Percentiles rank a stretch among this genome's conserved stretches.
Conservation (phyloP, 1,140 invertebrate species). For the Ditylenchus dipsaci region DNA sequence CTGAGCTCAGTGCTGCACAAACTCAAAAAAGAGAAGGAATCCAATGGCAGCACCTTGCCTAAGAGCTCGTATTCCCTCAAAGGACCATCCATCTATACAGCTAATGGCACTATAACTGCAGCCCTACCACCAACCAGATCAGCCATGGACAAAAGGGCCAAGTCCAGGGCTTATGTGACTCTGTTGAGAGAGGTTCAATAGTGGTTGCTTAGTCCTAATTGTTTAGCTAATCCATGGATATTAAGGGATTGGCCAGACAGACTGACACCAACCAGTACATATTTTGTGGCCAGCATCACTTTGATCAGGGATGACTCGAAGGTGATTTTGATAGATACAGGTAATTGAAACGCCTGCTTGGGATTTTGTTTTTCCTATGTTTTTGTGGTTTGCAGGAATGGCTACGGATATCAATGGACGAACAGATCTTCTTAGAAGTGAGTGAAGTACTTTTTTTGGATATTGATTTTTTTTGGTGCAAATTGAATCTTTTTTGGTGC, state of each 20-base stretch:
- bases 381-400: constrained; percentile 20
- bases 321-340: constrained; percentile 52
- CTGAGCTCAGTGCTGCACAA: neutral
- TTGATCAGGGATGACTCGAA: constrained; percentile 46
- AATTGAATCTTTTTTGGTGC: no score
- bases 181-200: constrained; percentile 4
- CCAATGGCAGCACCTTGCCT: neutral
- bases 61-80: neutral
- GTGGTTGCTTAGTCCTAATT: neutral
- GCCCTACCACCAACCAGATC: neutral
- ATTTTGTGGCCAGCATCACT: constrained; percentile 56
- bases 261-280: constrained; percentile 34
- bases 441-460: no score
- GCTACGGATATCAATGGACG: constrained; percentile 55
- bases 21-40: neutral
- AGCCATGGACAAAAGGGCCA: neutral
- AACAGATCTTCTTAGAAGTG: constrained; percentile 46
- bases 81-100: neutral
- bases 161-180: constrained; percentile 5
- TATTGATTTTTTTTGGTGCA: no score
- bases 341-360: neutral
- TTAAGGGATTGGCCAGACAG: constrained; percentile 52
- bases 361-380: no score
- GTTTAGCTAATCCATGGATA: neutral
- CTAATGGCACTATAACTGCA: neutral